These are phyloP conservation scores for Phrynocephalus versicolor DNA, from an alignment of 2,113 vertebrate species.

Conservation along the genomic window DNA sequence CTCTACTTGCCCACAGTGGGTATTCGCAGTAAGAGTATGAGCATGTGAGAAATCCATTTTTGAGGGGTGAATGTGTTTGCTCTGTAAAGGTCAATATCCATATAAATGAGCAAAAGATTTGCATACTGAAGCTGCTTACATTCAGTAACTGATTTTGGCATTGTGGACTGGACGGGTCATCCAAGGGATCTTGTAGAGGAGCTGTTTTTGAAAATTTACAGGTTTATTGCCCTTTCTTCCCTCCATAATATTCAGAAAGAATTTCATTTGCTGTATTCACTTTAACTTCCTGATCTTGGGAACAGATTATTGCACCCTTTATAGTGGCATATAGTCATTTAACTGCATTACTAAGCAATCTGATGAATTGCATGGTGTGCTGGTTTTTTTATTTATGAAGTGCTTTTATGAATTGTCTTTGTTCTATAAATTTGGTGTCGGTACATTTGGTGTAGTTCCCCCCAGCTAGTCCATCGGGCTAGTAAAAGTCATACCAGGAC, in stretches of 20 bases:
- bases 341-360: constrained; percentile 34
- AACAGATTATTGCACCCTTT: background rate
- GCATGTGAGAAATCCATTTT: too few relatives aligned
- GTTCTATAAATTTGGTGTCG: constrained; percentile 14
- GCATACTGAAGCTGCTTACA: too few relatives aligned
- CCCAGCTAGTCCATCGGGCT: constrained; percentile 9
- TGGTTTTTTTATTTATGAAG: constrained; percentile 17
- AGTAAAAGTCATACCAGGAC: constrained; percentile 47
- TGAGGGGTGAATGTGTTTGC: too few relatives aligned
- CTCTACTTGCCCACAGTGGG: too few relatives aligned
- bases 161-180: background rate
- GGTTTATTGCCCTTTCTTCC: background rate
- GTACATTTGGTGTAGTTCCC: background rate
- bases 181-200: background rate
- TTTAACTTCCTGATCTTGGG: background rate
- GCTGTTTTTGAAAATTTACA: background rate
- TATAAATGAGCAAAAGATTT: too few relatives aligned
- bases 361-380: constrained; percentile 10
- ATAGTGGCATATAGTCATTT: constrained; percentile 11
- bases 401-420: constrained; percentile 11
- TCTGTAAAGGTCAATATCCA: too few relatives aligned
- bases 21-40: too few relatives aligned
- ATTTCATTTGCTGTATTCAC: background rate
- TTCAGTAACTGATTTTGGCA: background rate
- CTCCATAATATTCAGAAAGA: background rate